phyloP scores from a whole-genome alignment of 1,140 invertebrate species.

The Brachystomella parvula region DNA sequence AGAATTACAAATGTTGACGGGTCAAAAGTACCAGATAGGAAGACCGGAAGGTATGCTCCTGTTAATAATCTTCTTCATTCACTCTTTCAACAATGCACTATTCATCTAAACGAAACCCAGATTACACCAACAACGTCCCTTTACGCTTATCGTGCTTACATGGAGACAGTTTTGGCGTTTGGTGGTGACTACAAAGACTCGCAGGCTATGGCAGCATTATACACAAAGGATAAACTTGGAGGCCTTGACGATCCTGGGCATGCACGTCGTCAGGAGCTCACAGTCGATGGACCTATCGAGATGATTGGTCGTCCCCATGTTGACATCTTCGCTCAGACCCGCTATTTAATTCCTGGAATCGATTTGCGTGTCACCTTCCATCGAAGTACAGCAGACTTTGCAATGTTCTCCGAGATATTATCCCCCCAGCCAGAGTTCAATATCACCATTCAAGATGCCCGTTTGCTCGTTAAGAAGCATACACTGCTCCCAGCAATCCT shows the following conservation, averaged over 20 bases:
- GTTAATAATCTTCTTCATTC: slow-evolving; percentile 45
- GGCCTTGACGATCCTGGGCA: slow-evolving; percentile 37
- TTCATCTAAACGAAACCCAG: slow-evolving; percentile 46
- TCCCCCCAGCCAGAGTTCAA: background rate
- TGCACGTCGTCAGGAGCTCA: slow-evolving; percentile 31
- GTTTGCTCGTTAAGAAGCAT: slow-evolving; percentile 16
- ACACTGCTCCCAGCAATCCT: slow-evolving; percentile 4
- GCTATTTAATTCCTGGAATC: slow-evolving; percentile 27
- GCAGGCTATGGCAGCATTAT: slow-evolving; percentile 41
- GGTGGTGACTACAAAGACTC: slow-evolving; percentile 41
- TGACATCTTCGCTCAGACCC: slow-evolving; percentile 29
- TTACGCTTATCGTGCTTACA: slow-evolving; percentile 45
- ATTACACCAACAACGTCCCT: slow-evolving; percentile 44
- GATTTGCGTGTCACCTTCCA: slow-evolving; percentile 14
- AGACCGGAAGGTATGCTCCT: slow-evolving; percentile 30
- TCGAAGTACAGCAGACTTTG: slow-evolving; percentile 10
- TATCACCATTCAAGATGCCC: slow-evolving; percentile 25
- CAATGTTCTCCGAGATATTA: background rate
- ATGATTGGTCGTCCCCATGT: slow-evolving; percentile 30
- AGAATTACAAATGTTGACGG: slow-evolving; percentile 38
- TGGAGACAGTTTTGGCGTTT: slow-evolving; percentile 45
- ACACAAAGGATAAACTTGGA: slow-evolving; percentile 35
- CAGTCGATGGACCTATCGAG: slow-evolving; percentile 35
- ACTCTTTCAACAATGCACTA: slow-evolving; percentile 44
- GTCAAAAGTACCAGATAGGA: slow-evolving; percentile 9